Percentiles rank a stretch among this genome's conserved stretches.
Evolutionary conservation across 2,797 vertebrate genomes (phyloP).

Genomic region (Zonotrichia albicollis): DNA sequence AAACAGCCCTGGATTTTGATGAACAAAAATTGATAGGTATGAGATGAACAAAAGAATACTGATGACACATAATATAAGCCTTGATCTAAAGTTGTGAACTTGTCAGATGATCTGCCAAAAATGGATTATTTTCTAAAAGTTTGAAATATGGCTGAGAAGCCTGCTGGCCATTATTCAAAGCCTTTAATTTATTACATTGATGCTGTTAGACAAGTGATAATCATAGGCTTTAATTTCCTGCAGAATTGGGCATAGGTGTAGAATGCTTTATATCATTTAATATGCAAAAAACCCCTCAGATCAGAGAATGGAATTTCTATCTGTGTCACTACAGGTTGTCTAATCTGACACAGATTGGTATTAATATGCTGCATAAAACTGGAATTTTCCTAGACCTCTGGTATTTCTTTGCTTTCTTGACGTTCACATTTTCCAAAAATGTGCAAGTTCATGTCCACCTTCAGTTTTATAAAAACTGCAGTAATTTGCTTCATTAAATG

Average conservation of each 20-base stretch:
- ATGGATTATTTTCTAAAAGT: conserved; percentile 43
- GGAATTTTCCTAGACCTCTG: neutral
- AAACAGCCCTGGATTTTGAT: conserved; percentile 44
- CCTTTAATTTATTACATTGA: conserved; percentile 33
- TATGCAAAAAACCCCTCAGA: neutral
- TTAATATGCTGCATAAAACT: neutral
- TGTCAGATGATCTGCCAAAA: conserved; percentile 51
- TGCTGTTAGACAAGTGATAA: conserved; percentile 29
- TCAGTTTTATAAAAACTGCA: neutral
- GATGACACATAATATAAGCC: conserved; percentile 22
- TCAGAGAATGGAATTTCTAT: neutral
- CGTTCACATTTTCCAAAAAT: neutral
- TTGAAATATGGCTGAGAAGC: neutral
- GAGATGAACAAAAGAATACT: conserved; percentile 59
- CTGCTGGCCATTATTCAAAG: conserved; percentile 26
- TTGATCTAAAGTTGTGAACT: conserved; percentile 53
- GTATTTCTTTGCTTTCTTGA: neutral
- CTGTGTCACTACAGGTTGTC: neutral
- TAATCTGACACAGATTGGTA: neutral
- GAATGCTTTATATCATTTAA: conserved; percentile 9
- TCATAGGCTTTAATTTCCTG: conserved; percentile 31
- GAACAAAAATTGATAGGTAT: conserved; percentile 62
- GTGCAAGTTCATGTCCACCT: neutral
- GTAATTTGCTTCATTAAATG: neutral
- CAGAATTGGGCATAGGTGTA: neutral